Base-by-base conservation (phyloP, 2,113 vertebrate genomes). In the Colossoma macropomum region DNA sequence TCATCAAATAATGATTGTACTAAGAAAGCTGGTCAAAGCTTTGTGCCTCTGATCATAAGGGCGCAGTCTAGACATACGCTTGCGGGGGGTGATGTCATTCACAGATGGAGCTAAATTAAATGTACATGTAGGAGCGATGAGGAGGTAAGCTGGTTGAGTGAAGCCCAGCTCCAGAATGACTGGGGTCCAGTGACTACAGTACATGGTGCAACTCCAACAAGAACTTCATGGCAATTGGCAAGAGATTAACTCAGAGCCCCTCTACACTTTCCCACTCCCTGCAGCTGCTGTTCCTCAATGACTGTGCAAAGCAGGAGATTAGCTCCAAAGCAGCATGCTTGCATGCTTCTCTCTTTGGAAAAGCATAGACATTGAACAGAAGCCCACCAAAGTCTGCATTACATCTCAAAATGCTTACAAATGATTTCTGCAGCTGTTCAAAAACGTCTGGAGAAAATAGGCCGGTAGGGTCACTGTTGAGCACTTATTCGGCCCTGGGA, bases 401-500 rank as follows among this genome's bases (percentile, higher is more conserved):
- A n/a, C 21, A 8, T 80, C 84, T 77, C 45, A 69, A 81, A 82
- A 85, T 27, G 41, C 76, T 76, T 80, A 80, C 65, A 63, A 84
- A 85, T 74, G 17, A 63, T 77, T 88, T 80, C 74, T 65, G 63
- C 87, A 85, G 85, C 80, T 86, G 80, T 80, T 59, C 71, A 1
- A 75, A 81, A 82, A 62, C 25, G 21, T 15, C 60, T 25, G n/a
- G 63, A 65, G 66, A 83, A 70, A 78, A 56, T 27, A 79, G 34
- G 71, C 25, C 32, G 65, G 23, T 25, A 56, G 16, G 30, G 59
- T 12, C 8, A 41, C 9, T 27, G 32, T 17, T 17, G 16, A 8
- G 34, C 0, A 50, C 63, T 69, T 9, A 30, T 28, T 69, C 32
- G 63, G 32, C 71, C 62, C 30, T 34, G 56, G 54, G 30, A 54